Evolutionary conservation across 2,797 vertebrate genomes (phyloP).

Genomic region (Perodicticus potto): DNA sequence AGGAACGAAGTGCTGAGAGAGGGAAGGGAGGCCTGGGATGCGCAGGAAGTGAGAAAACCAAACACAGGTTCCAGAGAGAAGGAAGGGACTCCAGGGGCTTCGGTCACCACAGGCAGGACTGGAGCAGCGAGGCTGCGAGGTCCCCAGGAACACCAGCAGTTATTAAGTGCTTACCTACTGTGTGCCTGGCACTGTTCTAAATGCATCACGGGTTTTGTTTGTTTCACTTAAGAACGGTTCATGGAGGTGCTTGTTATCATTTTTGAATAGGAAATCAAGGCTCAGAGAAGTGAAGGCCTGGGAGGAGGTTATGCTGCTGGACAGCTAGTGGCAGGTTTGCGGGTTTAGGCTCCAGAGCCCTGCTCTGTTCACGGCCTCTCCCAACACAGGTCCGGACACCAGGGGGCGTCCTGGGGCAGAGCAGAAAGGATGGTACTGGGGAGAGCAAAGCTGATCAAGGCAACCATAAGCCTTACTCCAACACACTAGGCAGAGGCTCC

Average conservation of each 20-base stretch:
- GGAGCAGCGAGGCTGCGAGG: background rate
- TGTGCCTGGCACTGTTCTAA: background rate
- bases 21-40: background rate
- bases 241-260: background rate
- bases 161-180: background rate
- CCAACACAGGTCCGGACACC: background rate
- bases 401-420: background rate
- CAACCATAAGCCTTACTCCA: background rate
- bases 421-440: background rate
- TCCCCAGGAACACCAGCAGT: background rate
- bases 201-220: background rate
- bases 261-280: background rate
- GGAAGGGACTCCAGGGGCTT: background rate
- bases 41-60: background rate
- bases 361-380: background rate
- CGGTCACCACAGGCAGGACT: background rate
- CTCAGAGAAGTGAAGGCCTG: background rate
- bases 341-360: background rate
- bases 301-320: background rate
- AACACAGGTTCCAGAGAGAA: background rate
- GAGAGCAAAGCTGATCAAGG: background rate
- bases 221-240: background rate
- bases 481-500: background rate
- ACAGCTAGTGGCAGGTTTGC: background rate
- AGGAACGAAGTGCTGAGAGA: background rate